phyloP scores from a whole-genome alignment of 2,797 vertebrate species.

The Chromobotia macracanthus region DNA sequence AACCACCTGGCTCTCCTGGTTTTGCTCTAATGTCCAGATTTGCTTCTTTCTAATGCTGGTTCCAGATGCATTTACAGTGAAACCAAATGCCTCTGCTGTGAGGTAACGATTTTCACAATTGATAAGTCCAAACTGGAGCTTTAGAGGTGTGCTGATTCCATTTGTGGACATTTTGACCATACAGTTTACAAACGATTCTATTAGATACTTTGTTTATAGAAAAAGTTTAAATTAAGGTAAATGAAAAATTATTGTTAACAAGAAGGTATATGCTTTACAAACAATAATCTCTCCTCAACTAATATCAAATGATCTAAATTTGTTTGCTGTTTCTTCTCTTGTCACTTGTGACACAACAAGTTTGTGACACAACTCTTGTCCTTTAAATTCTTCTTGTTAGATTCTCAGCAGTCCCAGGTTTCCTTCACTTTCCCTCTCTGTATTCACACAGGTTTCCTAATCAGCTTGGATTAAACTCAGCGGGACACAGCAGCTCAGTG shows the following conservation, averaged over 20 bases:
- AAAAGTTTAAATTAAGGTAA: constrained; percentile 51
- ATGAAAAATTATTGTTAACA: constrained; percentile 54
- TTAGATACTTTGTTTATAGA: too few species aligned
- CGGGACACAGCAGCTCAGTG: constrained; percentile 73
- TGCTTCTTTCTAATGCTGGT: constrained; percentile 94
- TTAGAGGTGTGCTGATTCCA: constrained; percentile 87
- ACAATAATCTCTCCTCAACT: too few species aligned
- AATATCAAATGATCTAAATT: too few species aligned
- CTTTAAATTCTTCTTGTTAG: background rate
- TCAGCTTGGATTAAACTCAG: constrained; percentile 81
- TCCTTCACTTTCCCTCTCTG: constrained; percentile 7
- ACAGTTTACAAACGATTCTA: constrained; percentile 38
- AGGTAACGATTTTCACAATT: constrained; percentile 91
- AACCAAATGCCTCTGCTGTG: constrained; percentile 93
- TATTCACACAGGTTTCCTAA: constrained; percentile 68
- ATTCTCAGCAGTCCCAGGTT: background rate
- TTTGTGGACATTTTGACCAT: constrained; percentile 86
- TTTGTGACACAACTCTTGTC: constrained; percentile 18
- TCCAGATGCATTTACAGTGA: constrained; percentile 93
- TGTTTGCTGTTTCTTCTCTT: too few species aligned
- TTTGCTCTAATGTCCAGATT: constrained; percentile 92
- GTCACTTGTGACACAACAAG: constrained; percentile 41
- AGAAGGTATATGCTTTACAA: constrained; percentile 52
- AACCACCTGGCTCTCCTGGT: constrained; percentile 83
- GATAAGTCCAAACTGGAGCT: constrained; percentile 93